A percentile compares a stretch with the other conserved stretches of the same genome.
phyloP scores from a whole-genome alignment of 1,140 invertebrate genomes.

The Zaprionus inermis region DNA sequence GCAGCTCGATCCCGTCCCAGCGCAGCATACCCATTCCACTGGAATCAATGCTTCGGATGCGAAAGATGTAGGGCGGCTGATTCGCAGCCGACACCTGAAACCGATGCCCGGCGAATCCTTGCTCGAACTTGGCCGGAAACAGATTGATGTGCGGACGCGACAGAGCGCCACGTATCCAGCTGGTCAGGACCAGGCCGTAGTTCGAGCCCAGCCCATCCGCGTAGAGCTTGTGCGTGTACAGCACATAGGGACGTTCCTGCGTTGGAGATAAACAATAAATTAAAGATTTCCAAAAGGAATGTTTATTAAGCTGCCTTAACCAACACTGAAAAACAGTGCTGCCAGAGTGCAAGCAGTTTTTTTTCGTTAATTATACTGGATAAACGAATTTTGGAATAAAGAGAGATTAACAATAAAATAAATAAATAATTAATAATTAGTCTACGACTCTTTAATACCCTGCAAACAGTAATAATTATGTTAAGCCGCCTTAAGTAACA shows the following conservation, averaged over 20 bases:
- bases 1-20: slow-evolving; percentile 88
- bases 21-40: slow-evolving; percentile 55
- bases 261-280: neutral
- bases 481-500: too few relatives aligned
- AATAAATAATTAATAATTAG: too few relatives aligned
- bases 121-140: slow-evolving; percentile 88
- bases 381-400: too few relatives aligned
- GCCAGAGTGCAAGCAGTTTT: too few relatives aligned
- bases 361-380: too few relatives aligned
- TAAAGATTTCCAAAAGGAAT: neutral
- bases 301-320: neutral
- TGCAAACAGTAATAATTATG: neutral
- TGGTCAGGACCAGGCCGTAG: slow-evolving; percentile 86
- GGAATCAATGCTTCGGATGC: slow-evolving; percentile 84
- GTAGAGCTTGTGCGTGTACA: slow-evolving; percentile 89
- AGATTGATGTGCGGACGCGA: slow-evolving; percentile 87
- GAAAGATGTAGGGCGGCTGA: slow-evolving; percentile 89
- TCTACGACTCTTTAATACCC: neutral
- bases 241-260: slow-evolving; percentile 87
- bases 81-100: slow-evolving; percentile 88
- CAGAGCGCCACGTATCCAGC: slow-evolving; percentile 87
- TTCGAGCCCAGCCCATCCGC: slow-evolving; percentile 88
- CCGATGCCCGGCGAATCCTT: slow-evolving; percentile 89
- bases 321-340: neutral
- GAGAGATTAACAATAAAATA: too few relatives aligned